Evolutionary conservation across 2,888 invertebrate species (phyloP), one percentile per base, ranked within the genome.

Genomic region (Tipula confusa): DNA sequence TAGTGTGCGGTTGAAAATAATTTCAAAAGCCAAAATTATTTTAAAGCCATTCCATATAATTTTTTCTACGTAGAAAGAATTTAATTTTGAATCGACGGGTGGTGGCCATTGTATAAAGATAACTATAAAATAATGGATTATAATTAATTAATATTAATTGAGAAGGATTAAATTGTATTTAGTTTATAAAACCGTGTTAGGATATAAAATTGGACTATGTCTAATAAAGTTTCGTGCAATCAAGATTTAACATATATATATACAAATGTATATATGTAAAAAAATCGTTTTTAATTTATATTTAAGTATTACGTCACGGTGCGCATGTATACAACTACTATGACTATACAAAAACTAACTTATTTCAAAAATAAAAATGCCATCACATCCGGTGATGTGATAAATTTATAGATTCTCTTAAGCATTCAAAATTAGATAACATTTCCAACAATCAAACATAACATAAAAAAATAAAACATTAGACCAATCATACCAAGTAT

Each of bases 341-440:
- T n/a, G n/a, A 24, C 64, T 64, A 64, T 64, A 64, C 64, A 64
- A 24, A n/a, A n/a, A n/a, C n/a, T n/a, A n/a, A 64, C 5, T 24
- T 64, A 64, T 9, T 24, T 24, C 11, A 64, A 64, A 64, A 64
- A 64, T 64, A 64, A 24, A 64, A 64, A 64, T 64, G 64, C 24
- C 64, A 64, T 64, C 64, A 64, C 64, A 64, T 64, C 64, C 64
- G 64, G 64, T 24, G 64, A 64, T 64, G 64, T 64, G 64, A 64
- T 64, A 24, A 64, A 64, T 64, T 64, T 64, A n/a, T n/a, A 64
- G 64, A 64, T 64, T 64, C 64, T 24, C 24, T 64, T 9, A 33
- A 33, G 5, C 43, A 15, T 43, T 43, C 43, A 43, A 43, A n/a
- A 64, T 64, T 64, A 64, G 64, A 64, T 64, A 64, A 64, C n/a